phyloP scores from a whole-genome alignment of 2,113 vertebrate genomes.

The Mellivora capensis region DNA sequence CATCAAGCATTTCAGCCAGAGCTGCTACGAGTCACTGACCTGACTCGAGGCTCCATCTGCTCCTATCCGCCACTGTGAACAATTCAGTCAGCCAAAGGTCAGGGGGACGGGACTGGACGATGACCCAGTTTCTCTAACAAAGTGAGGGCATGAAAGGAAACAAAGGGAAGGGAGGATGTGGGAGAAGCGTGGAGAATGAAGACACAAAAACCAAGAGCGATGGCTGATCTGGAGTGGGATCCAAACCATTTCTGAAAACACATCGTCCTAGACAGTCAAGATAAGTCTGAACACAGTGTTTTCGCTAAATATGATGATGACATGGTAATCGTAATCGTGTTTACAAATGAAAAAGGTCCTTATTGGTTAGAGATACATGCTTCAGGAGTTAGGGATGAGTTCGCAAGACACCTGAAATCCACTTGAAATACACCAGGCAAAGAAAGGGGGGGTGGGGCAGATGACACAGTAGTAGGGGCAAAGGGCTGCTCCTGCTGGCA shows the following conservation, averaged over 20 bases:
- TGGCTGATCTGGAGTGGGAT: neutral
- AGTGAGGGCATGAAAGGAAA: neutral
- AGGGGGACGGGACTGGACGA: neutral
- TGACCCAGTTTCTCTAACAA: slow-evolving; percentile 15
- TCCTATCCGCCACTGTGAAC: neutral
- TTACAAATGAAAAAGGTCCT: neutral
- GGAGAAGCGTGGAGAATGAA: neutral
- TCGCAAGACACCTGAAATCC: neutral
- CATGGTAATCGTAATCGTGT: accelerated
- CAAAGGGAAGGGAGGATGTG: neutral
- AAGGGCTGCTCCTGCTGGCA: accelerated
- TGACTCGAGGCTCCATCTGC: neutral
- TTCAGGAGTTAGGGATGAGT: neutral
- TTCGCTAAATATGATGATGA: neutral
- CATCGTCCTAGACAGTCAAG: neutral
- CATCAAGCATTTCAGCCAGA: neutral
- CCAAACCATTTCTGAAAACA: neutral
- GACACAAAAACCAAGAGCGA: accelerated
- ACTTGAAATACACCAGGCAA: neutral
- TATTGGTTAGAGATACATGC: neutral
- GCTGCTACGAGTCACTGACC: neutral
- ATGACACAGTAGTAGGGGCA: neutral
- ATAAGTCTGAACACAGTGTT: neutral
- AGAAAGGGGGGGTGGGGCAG: neutral
- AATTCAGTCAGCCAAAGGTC: neutral